Evolutionary conservation across 2,888 invertebrate species (phyloP).

Genomic region (Suillia variegata): DNA sequence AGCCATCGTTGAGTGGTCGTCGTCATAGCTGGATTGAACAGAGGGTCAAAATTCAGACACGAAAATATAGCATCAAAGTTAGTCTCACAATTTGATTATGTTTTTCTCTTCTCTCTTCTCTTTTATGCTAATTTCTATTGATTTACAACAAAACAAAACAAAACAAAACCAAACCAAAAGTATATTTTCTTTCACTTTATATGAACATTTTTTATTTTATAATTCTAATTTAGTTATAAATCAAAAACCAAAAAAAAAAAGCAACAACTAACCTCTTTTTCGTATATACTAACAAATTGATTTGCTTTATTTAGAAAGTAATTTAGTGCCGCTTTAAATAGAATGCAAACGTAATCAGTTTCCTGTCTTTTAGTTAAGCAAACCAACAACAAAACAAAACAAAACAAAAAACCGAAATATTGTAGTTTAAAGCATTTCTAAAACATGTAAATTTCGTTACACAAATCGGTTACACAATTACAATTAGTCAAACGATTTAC

Average conservation of each 20-base stretch:
- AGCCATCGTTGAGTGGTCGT: constrained; percentile 62
- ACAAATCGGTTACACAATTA: too few species aligned
- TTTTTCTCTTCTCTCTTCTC: constrained; percentile 17
- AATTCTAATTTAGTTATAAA: background rate
- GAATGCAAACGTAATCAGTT: too few species aligned
- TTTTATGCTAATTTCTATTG: background rate
- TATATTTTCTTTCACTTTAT: background rate
- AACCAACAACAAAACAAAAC: too few species aligned
- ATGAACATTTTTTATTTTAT: background rate
- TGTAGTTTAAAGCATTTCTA: too few species aligned
- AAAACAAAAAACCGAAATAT: too few species aligned
- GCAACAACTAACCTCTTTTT: too few species aligned
- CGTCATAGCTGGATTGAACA: constrained; percentile 63
- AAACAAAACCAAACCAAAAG: background rate
- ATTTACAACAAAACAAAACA: background rate
- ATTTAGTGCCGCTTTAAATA: too few species aligned
- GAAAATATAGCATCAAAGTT: constrained; percentile 63
- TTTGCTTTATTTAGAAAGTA: too few species aligned
- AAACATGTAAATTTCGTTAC: too few species aligned
- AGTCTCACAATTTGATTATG: constrained; percentile 50
- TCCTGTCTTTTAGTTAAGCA: too few species aligned
- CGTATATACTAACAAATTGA: too few species aligned
- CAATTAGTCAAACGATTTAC: too few species aligned
- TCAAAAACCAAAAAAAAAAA: background rate
- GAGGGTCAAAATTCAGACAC: constrained; percentile 63